Evolutionary conservation across 2,797 vertebrate species (phyloP).

Genomic region (Sebastes minor): DNA sequence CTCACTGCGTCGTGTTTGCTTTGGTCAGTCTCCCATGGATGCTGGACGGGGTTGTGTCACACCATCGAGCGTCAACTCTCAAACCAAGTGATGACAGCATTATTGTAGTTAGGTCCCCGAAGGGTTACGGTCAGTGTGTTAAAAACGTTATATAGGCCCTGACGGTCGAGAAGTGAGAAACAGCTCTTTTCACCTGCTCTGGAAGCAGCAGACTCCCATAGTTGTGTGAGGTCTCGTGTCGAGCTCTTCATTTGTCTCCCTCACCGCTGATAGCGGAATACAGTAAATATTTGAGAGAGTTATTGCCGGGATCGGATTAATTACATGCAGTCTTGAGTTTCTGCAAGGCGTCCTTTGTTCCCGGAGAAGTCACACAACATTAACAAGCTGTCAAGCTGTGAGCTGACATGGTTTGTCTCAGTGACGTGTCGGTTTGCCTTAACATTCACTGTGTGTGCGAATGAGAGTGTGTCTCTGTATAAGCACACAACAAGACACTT

Average conservation of each 20-base stretch:
- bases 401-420: conserved; percentile 68
- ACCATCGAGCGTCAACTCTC: conserved; percentile 24
- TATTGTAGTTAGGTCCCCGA: conserved; percentile 54
- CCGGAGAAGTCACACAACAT: conserved; percentile 71
- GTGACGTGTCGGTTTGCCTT: conserved; percentile 40
- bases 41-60: conserved; percentile 48
- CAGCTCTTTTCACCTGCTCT: conserved; percentile 64
- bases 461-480: conserved; percentile 10
- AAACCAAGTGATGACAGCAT: conserved; percentile 66
- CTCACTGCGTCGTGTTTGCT: conserved; percentile 62
- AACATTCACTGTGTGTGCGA: not conserved
- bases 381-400: conserved; percentile 74
- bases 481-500: not conserved
- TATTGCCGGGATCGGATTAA: conserved; percentile 72
- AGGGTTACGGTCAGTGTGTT: conserved; percentile 57
- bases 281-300: conserved; percentile 74
- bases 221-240: conserved; percentile 68
- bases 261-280: conserved; percentile 47
- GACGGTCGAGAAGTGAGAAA: conserved; percentile 40
- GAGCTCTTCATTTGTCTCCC: conserved; percentile 57
- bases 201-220: conserved; percentile 27
- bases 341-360: conserved; percentile 66
- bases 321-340: conserved; percentile 65
- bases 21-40: conserved; percentile 73
- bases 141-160: conserved; percentile 58